Base-by-base conservation (phyloP, 2,797 vertebrate genomes). In the Sebastes oblongus region DNA sequence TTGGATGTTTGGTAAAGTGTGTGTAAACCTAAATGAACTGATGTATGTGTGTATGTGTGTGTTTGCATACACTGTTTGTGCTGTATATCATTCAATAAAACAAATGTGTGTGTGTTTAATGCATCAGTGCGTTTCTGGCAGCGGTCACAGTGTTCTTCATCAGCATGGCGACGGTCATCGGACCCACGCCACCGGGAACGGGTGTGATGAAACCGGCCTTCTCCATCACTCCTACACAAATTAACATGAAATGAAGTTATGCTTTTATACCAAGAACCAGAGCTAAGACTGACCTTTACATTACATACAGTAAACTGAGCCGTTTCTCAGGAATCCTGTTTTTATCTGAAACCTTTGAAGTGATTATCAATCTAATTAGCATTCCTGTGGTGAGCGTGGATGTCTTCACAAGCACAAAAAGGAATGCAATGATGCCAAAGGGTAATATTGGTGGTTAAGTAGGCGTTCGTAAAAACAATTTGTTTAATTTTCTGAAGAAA, bases 141-240 rank as follows among this genome's bases (percentile, higher is more conserved):
- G 97, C 96, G 67, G 94, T 91, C 69, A 98, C 95, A 1, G 97
- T 98, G 93, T 98, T 98, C 93, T 95, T 98, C 95, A 99, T 95
- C 76, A 98, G 94, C 97, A 98, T 98, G 34, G 96, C 96, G 52
- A 98, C 97, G 0, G 97, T 98, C 96, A 99, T 95, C 11, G 98
- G 98, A 72, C 98, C 97, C 56, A 98, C 97, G 1, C 97, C 97
- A 91, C 97, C 97, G 0, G 97, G 97, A 29, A 98, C 98, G 0
- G 97, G 97, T 62, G 97, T 97, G 94, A 98, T 97, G 88, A 97
- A 97, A 75, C 95, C 92, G 14, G 97, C 97, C 88, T 97, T 98
- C 95, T 96, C 95, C 94, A 96, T 98, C 73, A 98, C 97, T 83
- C 96, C 97, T 98, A 82, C 70, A 87, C 83, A 78, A 16, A 66